Base-by-base conservation (phyloP, 2,888 invertebrate species). In the Leistus spinibarbis region DNA sequence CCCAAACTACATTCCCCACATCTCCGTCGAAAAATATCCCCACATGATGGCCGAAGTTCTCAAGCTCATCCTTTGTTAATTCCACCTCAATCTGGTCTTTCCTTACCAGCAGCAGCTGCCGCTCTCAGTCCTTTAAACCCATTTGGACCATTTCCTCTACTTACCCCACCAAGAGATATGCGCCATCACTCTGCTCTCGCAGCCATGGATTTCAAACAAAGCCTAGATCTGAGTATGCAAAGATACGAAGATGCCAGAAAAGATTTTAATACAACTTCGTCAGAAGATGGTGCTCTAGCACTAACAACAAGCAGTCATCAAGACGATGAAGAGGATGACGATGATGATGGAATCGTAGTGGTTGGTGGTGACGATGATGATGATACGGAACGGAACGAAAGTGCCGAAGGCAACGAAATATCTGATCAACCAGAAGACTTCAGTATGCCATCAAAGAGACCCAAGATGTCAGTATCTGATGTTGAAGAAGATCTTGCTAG, bases 1-100 rank as follows among this genome's bases (percentile, higher is more conserved):
- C 99, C 99, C 0, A 99, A 99, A 85, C 87, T 99, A 17, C 99
- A 99, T 86, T 97, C 97, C 74, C 97, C 98, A 1, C 97, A 98
- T 84, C 87, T 97, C 79, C 89, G 97, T 77, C 88, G 98, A 80
- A 98, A 98, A 87, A 96, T 97, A 80, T 96, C 96, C 19, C 97
- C 97, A 0, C 96, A 97, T 81, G 97, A 97, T 80, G 97, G 97
- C 0, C 89, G 97, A 79, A 95, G 95, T 77, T 91, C 96, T 2
- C 95, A 95, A 87, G 91, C 95, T 0, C 95, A 95, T 84, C 91
- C 94, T 9, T 88, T 95, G 60, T 87, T 95, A 1, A 88, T 95
- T 77, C 93, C 95, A 68, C 93, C 94, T 0, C 91, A 91, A 80
- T 88, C 91, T 5, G 91, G 91, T 0, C 83, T 92, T 2, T 88